phyloP scores from a whole-genome alignment of 1,140 invertebrate genomes.

The Adelges cooleyi region DNA sequence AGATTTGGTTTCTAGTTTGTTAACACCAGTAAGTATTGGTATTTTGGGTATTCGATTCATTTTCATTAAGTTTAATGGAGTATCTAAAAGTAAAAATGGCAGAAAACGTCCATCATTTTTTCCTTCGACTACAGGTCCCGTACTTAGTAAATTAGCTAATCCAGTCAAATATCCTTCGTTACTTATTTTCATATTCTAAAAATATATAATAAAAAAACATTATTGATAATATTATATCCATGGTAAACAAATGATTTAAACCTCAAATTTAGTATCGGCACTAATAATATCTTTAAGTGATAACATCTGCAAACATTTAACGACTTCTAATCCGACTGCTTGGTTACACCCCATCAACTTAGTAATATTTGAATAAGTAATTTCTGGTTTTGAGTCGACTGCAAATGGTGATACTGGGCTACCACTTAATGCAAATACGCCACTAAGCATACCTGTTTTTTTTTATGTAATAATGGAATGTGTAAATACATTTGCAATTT shows the following conservation, averaged over 20 bases:
- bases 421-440: conserved; percentile 56
- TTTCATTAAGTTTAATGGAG: conserved; percentile 42
- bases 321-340: conserved; percentile 41
- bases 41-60: conserved; percentile 43
- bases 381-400: conserved; percentile 44
- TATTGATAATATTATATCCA: not conserved
- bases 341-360: conserved; percentile 45
- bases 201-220: not conserved
- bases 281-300: conserved; percentile 38
- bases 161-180: conserved; percentile 42
- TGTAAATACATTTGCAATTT: not conserved
- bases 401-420: conserved; percentile 51
- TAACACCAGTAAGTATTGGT: conserved; percentile 56
- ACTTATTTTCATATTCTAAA: conserved; percentile 34
- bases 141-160: conserved; percentile 37
- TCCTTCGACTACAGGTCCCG: conserved; percentile 51
- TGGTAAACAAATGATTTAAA: too few relatives aligned
- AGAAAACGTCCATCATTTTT: conserved; percentile 44
- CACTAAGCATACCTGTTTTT: conserved; percentile 41
- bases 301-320: conserved; percentile 47
- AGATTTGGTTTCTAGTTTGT: conserved; percentile 53
- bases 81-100: conserved; percentile 31
- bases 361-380: conserved; percentile 42
- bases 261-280: conserved; percentile 34
- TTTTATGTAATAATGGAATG: not conserved